phyloP scores from a whole-genome alignment of 2,113 vertebrate species.

The Sinocyclocheilus grahami region DNA sequence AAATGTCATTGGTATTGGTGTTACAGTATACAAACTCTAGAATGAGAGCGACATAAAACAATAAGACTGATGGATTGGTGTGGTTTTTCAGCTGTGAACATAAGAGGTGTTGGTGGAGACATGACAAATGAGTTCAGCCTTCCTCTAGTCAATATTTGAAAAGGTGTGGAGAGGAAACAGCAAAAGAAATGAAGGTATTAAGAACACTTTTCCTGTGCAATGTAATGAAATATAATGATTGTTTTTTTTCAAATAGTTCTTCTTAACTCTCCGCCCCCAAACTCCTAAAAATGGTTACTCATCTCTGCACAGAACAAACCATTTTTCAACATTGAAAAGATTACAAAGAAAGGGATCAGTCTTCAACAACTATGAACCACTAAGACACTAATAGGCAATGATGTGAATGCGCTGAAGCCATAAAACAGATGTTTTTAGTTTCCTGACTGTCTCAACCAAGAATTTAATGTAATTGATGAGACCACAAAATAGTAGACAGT shows the following conservation, averaged over 20 bases:
- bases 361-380: background rate
- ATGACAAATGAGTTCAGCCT: conserved; percentile 1
- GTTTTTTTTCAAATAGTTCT: background rate
- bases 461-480: background rate
- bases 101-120: conserved; percentile 18
- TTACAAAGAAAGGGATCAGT: background rate
- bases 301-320: background rate
- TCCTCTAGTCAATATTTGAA: conserved; percentile 34
- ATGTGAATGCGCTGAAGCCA: background rate
- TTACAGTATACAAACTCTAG: conserved; percentile 14
- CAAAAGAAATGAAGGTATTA: background rate
- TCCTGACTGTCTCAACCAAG: background rate
- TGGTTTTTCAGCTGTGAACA: conserved; percentile 24
- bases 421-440: conserved; percentile 24
- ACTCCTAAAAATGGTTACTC: background rate
- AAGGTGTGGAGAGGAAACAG: conserved; percentile 22
- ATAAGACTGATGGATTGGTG: conserved; percentile 20
- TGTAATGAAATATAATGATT: background rate
- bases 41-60: conserved; percentile 28
- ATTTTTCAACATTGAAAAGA: background rate
- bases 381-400: background rate
- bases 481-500: background rate
- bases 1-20: conserved; percentile 19
- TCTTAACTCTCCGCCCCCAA: background rate
- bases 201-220: background rate